A percentile compares a stretch with the other conserved stretches of the same genome.
Evolutionary conservation across 2,113 vertebrate genomes (phyloP).

Genomic region (Colinus virginianus): DNA sequence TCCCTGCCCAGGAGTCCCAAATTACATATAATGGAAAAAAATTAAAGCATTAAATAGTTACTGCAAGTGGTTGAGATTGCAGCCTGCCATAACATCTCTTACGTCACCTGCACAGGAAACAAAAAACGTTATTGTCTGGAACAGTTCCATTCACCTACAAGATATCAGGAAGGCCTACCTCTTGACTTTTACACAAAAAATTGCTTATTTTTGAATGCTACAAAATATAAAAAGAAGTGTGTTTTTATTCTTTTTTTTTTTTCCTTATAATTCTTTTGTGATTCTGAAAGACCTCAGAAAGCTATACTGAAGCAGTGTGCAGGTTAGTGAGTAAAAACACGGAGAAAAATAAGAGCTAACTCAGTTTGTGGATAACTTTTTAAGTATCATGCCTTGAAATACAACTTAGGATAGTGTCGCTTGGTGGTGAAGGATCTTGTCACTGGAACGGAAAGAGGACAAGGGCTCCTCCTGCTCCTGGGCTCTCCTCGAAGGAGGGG

Average conservation of each 20-base stretch:
- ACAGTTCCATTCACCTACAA: not conserved
- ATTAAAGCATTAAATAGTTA: slow-evolving; percentile 41
- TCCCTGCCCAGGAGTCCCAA: slow-evolving; percentile 14
- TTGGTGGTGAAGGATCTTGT: not conserved
- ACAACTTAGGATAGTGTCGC: accelerated
- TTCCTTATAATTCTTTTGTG: not conserved
- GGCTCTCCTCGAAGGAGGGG: not conserved
- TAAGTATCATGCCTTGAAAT: not conserved
- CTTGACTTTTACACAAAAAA: not conserved
- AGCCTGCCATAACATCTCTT: not conserved
- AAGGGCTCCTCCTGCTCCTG: not conserved
- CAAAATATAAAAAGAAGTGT: not conserved
- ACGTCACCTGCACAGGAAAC: slow-evolving; percentile 38
- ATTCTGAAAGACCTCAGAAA: not conserved
- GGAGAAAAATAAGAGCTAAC: not conserved
- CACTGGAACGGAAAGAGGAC: not conserved
- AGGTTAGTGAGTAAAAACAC: not conserved
- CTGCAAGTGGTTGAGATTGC: slow-evolving; percentile 34
- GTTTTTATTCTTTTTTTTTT: accelerated
- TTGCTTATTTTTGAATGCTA: not conserved
- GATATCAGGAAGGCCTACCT: not conserved
- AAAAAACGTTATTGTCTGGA: not conserved
- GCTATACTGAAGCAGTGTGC: not conserved
- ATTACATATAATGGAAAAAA: slow-evolving; percentile 62
- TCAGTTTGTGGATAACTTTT: not conserved